A percentile compares a stretch with the other conserved stretches of the same genome.
These are phyloP conservation scores for Notiomystis cincta DNA, from an alignment of 2,113 vertebrate species.

Conservation along the genomic window DNA sequence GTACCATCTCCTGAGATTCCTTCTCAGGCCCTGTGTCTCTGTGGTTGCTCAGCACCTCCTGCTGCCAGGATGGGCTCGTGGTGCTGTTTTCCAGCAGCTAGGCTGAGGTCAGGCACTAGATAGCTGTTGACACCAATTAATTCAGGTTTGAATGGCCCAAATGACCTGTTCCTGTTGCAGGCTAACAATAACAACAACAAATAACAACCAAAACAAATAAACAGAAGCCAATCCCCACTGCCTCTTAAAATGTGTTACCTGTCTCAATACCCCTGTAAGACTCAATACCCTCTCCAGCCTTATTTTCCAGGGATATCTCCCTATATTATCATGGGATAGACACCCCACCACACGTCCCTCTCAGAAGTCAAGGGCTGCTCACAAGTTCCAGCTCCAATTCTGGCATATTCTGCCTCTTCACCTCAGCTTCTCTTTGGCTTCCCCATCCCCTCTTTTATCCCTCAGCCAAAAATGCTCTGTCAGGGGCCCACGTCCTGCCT, in stretches of 20 bases:
- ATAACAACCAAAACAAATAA: background rate
- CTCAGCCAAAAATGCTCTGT: background rate
- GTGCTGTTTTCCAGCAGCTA: background rate
- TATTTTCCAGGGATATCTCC: background rate
- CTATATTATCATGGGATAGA: background rate
- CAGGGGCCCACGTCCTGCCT: background rate
- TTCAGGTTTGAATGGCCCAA: background rate
- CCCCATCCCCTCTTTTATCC: background rate
- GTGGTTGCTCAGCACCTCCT: background rate
- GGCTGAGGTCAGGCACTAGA: background rate
- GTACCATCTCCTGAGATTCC: background rate
- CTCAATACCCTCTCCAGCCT: background rate
- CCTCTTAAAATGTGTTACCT: background rate
- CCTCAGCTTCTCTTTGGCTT: accelerated
- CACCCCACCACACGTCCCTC: accelerated
- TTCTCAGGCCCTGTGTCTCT: background rate
- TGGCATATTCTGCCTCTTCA: background rate
- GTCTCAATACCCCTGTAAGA: background rate
- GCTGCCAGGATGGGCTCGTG: background rate
- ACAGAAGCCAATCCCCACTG: background rate
- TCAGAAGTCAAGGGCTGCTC: background rate
- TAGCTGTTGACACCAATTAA: background rate
- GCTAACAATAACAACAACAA: background rate
- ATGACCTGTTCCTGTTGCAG: background rate
- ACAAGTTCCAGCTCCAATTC: background rate